Conservation (phyloP, 2,888 invertebrate species). For the Ichneumoninae sp. region DNA sequence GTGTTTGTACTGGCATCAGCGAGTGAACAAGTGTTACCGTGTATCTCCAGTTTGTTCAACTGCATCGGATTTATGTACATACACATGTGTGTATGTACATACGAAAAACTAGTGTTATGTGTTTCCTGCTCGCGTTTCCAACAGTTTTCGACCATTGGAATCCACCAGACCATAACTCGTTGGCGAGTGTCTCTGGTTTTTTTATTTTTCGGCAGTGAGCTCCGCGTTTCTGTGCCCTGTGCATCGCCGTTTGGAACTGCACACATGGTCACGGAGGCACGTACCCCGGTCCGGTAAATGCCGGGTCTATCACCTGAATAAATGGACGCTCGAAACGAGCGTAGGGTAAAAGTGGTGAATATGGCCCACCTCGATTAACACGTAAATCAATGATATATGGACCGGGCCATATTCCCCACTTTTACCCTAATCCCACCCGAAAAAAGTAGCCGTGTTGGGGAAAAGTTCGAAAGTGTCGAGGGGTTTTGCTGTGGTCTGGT, state of each 20-base stretch:
- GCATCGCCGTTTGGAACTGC: neutral
- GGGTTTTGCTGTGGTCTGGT: too few relatives aligned
- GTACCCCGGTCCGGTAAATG: slow-evolving; percentile 30
- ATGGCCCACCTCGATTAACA: too few relatives aligned
- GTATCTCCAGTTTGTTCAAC: neutral
- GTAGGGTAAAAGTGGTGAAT: too few relatives aligned
- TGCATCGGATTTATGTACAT: neutral
- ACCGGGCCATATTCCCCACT: too few relatives aligned
- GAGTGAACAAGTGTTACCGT: slow-evolving; percentile 32
- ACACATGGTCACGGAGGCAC: slow-evolving; percentile 17
- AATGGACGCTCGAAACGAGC: neutral
- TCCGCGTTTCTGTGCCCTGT: neutral
- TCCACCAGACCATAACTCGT: slow-evolving; percentile 28
- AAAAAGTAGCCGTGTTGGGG: too few relatives aligned
- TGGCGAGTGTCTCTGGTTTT: slow-evolving; percentile 3
- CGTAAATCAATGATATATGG: too few relatives aligned
- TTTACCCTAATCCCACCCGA: too few relatives aligned
- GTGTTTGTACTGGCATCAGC: slow-evolving; percentile 29
- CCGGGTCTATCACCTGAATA: slow-evolving; percentile 24
- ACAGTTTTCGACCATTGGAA: slow-evolving; percentile 23
- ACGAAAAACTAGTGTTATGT: neutral
- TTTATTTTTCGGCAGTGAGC: neutral
- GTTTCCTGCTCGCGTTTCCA: neutral
- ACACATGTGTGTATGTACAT: neutral
- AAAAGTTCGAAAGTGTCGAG: too few relatives aligned